Evolutionary conservation across 2,888 invertebrate species (phyloP).

Genomic region (Clostera curtula): DNA sequence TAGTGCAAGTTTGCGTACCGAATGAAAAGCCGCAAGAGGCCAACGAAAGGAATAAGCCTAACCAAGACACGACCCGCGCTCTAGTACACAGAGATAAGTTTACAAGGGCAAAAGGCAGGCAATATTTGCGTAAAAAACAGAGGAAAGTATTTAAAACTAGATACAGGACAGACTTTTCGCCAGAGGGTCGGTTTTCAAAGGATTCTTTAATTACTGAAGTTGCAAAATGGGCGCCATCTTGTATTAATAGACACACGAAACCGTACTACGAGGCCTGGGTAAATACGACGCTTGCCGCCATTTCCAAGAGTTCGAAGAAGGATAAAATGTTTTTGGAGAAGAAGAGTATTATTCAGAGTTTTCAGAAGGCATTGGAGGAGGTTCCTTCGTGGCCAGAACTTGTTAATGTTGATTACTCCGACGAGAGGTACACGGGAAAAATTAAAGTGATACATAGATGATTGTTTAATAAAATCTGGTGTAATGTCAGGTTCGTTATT

Average conservation of each 20-base stretch:
- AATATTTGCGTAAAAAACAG: too few relatives aligned
- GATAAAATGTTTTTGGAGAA: slow-evolving; percentile 28
- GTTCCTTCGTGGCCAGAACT: slow-evolving; percentile 31
- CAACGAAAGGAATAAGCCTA: too few relatives aligned
- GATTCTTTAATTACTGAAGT: slow-evolving; percentile 43
- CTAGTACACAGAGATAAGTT: too few relatives aligned
- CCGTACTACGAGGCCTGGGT: slow-evolving; percentile 65
- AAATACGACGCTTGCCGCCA: slow-evolving; percentile 41
- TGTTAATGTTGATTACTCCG: slow-evolving; percentile 29
- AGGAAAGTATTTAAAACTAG: too few relatives aligned
- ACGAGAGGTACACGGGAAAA: slow-evolving; percentile 45
- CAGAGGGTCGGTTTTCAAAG: too few relatives aligned
- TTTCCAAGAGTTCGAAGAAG: slow-evolving; percentile 28
- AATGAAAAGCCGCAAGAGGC: too few relatives aligned
- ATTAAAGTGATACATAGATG: slow-evolving; percentile 38
- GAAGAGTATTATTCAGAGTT: slow-evolving; percentile 21
- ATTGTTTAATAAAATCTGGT: too few relatives aligned
- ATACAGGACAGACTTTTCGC: slow-evolving; percentile 2
- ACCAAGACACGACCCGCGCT: too few relatives aligned
- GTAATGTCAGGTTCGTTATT: too few relatives aligned
- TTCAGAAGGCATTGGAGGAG: slow-evolving; percentile 24
- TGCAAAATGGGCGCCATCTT: slow-evolving; percentile 47
- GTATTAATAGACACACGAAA: slow-evolving; percentile 35
- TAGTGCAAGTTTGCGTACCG: slow-evolving; percentile 39
- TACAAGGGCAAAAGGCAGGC: too few relatives aligned